Evolutionary conservation across 2,113 vertebrate genomes (phyloP).

Genomic region (Channa maculata): DNA sequence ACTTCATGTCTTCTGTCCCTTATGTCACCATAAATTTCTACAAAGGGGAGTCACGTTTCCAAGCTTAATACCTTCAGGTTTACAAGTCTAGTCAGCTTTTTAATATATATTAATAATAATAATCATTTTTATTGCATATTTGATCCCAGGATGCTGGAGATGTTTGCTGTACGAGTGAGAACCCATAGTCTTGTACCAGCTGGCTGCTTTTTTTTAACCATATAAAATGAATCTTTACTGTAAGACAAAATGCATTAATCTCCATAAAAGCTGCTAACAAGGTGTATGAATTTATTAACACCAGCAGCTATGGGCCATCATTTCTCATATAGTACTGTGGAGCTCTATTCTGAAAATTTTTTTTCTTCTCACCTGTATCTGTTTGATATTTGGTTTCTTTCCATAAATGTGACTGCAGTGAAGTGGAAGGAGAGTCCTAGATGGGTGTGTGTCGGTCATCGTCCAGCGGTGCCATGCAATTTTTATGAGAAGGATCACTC

Average conservation of each 20-base stretch:
- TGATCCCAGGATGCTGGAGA: background rate
- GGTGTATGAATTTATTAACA: conserved; percentile 6
- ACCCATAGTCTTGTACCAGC: background rate
- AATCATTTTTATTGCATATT: background rate
- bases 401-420: conserved; percentile 5
- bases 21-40: background rate
- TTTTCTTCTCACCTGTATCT: background rate
- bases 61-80: background rate
- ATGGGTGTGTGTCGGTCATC: conserved; percentile 27
- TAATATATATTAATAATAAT: background rate
- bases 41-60: no score
- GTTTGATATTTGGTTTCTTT: conserved; percentile 7
- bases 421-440: conserved; percentile 21
- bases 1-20: background rate
- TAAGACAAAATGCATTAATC: conserved; percentile 1
- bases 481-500: conserved; percentile 30
- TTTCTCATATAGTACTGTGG: background rate
- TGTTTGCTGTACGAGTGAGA: background rate
- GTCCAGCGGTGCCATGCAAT: conserved; percentile 22
- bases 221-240: background rate
- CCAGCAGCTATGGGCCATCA: background rate
- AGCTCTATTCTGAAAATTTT: background rate
- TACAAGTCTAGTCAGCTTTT: background rate
- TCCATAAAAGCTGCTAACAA: conserved; percentile 16
- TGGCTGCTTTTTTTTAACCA: background rate